phyloP scores from a whole-genome alignment of 2,797 vertebrate species.

The Miichthys miiuy region DNA sequence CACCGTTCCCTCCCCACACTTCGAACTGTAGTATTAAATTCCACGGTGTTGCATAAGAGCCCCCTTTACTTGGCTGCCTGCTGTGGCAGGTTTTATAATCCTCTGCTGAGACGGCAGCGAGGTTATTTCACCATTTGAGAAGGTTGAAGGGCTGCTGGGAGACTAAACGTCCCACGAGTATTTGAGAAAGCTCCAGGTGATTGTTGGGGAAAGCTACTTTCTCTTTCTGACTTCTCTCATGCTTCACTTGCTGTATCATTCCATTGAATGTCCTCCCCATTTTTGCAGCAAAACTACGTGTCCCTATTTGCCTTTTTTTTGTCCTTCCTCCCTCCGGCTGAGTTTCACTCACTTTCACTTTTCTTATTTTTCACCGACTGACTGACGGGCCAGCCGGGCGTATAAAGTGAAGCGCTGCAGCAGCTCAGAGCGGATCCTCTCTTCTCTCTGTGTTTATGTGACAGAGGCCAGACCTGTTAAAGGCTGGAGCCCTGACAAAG shows the following conservation, averaged over 20 bases:
- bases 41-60: conserved; percentile 72
- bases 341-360: conserved; percentile 27
- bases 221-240: conserved; percentile 33
- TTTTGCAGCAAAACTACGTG: conserved; percentile 27
- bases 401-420: conserved; percentile 35
- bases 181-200: conserved; percentile 57
- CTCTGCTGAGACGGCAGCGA: conserved; percentile 49
- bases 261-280: conserved; percentile 40
- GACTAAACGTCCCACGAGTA: conserved; percentile 37
- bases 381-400: conserved; percentile 15
- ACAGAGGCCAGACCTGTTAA: conserved; percentile 77
- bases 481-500: conserved; percentile 76
- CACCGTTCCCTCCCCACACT: conserved; percentile 36
- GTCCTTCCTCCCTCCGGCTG: conserved; percentile 20
- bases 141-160: conserved; percentile 33
- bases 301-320: conserved; percentile 31
- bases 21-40: conserved; percentile 70
- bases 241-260: conserved; percentile 37
- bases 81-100: conserved; percentile 80
- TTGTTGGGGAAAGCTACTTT: conserved; percentile 29
- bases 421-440: conserved; percentile 56
- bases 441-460: conserved; percentile 71
- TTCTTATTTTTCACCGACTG: conserved; percentile 21
- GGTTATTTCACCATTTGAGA: conserved; percentile 64
- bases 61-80: conserved; percentile 61